A percentile compares a stretch with the other conserved stretches of the same genome.
Evolutionary conservation across 2,888 invertebrate genomes (phyloP).

Genomic region (Plemyria rubiginata): DNA sequence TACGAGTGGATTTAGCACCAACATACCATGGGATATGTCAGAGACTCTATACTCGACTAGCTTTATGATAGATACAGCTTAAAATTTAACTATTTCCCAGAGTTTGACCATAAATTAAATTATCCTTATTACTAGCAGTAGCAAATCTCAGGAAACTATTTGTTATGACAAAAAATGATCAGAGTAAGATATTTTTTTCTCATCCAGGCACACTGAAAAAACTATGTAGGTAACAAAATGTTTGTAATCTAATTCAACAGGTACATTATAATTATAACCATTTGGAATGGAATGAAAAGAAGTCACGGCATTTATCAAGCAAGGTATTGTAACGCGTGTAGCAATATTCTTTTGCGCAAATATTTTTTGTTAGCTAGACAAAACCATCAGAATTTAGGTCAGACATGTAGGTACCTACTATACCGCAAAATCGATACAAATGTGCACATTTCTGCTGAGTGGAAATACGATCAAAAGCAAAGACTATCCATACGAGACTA

Average conservation of each 20-base stretch:
- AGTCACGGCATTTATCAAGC: conserved; percentile 5
- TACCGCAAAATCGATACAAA: background rate
- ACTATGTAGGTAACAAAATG: background rate
- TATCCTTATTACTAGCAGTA: too few species aligned
- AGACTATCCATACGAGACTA: too few species aligned
- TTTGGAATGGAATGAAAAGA: conserved; percentile 20
- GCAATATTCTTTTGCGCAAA: too few species aligned
- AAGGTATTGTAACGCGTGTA: conserved; percentile 13
- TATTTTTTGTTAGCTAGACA: background rate
- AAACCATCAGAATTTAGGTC: background rate
- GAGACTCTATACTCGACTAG: conserved; percentile 81
- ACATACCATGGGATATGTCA: conserved; percentile 63
- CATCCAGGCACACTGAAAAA: background rate
- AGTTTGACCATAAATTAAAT: too few species aligned
- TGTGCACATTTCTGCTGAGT: too few species aligned
- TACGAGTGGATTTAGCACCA: conserved; percentile 83
- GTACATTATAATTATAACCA: background rate
- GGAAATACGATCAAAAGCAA: too few species aligned
- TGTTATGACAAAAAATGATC: too few species aligned
- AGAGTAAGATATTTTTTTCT: too few species aligned
- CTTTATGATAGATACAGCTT: too few species aligned
- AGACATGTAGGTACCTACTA: background rate
- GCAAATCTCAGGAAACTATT: too few species aligned
- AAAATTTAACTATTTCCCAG: too few species aligned
- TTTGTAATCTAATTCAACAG: conserved; percentile 2